phyloP scores from a whole-genome alignment of 2,888 invertebrate genomes.

The Urechis unicinctus region DNA sequence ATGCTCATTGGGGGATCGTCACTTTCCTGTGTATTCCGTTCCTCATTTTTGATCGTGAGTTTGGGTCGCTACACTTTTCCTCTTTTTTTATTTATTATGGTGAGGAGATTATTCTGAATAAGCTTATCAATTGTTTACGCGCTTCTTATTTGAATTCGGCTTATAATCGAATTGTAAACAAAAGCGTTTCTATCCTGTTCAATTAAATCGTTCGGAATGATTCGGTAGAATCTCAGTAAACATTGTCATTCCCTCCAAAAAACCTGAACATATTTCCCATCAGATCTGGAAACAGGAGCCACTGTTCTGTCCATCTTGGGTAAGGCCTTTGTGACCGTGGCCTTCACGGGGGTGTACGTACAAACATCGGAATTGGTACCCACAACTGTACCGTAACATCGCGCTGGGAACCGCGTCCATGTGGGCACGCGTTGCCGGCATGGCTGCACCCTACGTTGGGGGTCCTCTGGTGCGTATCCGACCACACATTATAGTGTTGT shows the following conservation, averaged over 20 bases:
- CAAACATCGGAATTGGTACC: slow-evolving; percentile 19
- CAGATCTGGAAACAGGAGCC: slow-evolving; percentile 1
- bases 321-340: slow-evolving; percentile 15
- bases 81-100: too few species aligned
- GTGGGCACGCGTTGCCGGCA: slow-evolving; percentile 16
- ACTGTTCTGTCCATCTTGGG: slow-evolving; percentile 18
- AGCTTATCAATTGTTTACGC: too few species aligned
- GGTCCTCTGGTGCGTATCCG: slow-evolving; percentile 12
- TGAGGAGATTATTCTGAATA: too few species aligned
- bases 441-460: slow-evolving; percentile 20
- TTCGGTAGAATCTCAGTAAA: too few species aligned
- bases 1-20: slow-evolving; percentile 1
- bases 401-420: slow-evolving; percentile 18
- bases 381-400: slow-evolving; percentile 16
- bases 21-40: slow-evolving; percentile 7
- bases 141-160: too few species aligned
- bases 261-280: too few species aligned
- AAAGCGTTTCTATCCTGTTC: too few species aligned
- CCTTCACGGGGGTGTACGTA: slow-evolving; percentile 16
- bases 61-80: too few species aligned
- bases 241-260: too few species aligned
- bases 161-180: too few species aligned
- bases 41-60: neutral
- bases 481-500: too few species aligned
- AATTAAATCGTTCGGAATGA: too few species aligned